A percentile compares a stretch with the other conserved stretches of the same genome.
These are phyloP conservation scores for Halcyon malimbica DNA, from an alignment of 2,113 vertebrate genomes.

Conservation along the genomic window DNA sequence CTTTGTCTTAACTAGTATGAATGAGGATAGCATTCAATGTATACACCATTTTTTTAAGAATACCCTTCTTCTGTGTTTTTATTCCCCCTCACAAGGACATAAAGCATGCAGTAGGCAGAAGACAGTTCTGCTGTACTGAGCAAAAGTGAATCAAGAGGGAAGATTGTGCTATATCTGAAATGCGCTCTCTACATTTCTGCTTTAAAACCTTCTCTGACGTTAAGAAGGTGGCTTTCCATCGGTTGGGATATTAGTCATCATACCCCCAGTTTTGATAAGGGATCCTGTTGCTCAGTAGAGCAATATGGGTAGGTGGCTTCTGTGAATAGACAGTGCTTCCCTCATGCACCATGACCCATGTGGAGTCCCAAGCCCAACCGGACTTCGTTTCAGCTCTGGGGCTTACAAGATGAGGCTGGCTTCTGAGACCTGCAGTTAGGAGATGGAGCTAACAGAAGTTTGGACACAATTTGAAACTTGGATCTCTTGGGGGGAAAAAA, in stretches of 20 bases:
- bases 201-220: not conserved
- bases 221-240: not conserved
- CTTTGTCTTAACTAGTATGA: not conserved
- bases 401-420: not conserved
- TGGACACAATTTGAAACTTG: not conserved
- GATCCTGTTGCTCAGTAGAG: not conserved
- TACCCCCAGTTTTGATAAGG: not conserved
- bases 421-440: not conserved
- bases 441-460: not conserved
- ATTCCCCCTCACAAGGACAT: not conserved
- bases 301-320: not conserved
- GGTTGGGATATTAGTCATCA: not conserved
- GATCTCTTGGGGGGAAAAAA: not conserved
- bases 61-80: not conserved
- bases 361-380: not conserved
- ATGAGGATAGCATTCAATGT: not conserved
- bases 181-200: not conserved
- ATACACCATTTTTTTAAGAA: not conserved
- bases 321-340: not conserved
- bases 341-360: rapidly evolving
- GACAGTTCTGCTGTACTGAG: not conserved
- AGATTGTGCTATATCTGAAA: not conserved
- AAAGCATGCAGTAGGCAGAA: not conserved
- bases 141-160: not conserved
- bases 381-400: not conserved